Evolutionary conservation across 2,113 vertebrate species (phyloP).

Genomic region (Bubalus kerabau): DNA sequence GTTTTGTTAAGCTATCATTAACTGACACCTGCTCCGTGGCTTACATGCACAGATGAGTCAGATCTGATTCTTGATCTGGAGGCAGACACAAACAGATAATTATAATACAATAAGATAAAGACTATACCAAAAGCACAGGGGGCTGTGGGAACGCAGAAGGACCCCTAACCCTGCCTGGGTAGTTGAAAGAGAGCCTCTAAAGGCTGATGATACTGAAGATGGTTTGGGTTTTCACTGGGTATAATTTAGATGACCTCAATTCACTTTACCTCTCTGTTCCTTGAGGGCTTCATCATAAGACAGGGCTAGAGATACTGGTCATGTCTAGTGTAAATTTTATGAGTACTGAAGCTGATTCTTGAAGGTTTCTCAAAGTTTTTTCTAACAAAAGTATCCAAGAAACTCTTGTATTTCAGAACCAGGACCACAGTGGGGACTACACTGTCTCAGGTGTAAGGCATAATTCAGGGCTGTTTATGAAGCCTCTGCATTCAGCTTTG

Average conservation of each 20-base stretch:
- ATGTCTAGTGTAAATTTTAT: neutral
- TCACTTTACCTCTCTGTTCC: neutral
- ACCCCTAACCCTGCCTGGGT: neutral
- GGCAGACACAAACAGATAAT: neutral
- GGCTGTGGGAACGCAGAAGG: neutral
- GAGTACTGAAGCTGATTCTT: neutral
- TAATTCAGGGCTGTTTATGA: neutral
- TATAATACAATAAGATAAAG: neutral
- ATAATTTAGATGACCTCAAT: neutral
- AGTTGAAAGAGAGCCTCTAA: neutral
- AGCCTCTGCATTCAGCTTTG: neutral
- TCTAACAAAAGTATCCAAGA: neutral
- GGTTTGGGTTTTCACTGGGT: neutral
- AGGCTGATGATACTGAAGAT: neutral
- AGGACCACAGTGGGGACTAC: neutral
- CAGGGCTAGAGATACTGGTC: neutral
- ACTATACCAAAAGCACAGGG: neutral
- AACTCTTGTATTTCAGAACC: constrained; percentile 5
- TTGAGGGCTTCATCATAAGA: neutral
- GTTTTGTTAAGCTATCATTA: neutral
- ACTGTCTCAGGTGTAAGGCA: neutral
- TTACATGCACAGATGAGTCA: neutral
- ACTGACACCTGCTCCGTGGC: neutral
- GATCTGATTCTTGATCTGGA: neutral
- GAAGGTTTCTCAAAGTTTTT: neutral